phyloP scores from a whole-genome alignment of 1,140 invertebrate genomes.

The Drosophila nigromelanica region DNA sequence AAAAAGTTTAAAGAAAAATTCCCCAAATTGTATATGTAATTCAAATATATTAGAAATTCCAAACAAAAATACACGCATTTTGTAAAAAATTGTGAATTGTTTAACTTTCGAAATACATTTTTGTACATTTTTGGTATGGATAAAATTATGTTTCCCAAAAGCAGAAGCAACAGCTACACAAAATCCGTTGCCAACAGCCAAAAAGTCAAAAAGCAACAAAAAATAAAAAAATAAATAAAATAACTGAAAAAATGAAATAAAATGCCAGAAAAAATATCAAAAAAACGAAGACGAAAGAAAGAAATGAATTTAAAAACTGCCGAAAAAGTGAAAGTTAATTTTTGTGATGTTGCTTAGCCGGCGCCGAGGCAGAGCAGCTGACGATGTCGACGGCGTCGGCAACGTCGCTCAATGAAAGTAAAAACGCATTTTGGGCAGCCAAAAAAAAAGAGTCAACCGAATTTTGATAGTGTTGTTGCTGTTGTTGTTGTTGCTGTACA shows the following conservation, averaged over 20 bases:
- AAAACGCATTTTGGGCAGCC: slow-evolving; percentile 76
- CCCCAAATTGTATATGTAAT: neutral
- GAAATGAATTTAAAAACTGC: slow-evolving; percentile 83
- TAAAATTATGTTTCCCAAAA: slow-evolving; percentile 48
- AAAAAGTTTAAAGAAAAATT: too few relatives aligned
- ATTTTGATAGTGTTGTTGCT: slow-evolving; percentile 41
- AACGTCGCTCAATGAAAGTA: slow-evolving; percentile 74
- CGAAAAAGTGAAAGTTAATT: slow-evolving; percentile 84
- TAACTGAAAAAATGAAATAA: slow-evolving; percentile 44
- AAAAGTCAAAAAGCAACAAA: slow-evolving; percentile 37
- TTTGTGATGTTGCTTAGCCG: slow-evolving; percentile 77
- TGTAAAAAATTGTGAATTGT: neutral
- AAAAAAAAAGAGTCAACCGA: slow-evolving; percentile 40
- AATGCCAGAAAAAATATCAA: slow-evolving; percentile 45
- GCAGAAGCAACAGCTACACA: slow-evolving; percentile 12
- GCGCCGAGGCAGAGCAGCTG: slow-evolving; percentile 33
- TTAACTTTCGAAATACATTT: slow-evolving; percentile 59
- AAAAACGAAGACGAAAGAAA: slow-evolving; percentile 57
- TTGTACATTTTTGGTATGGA: slow-evolving; percentile 46
- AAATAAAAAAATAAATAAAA: slow-evolving; percentile 18
- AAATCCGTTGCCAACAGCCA: slow-evolving; percentile 37
- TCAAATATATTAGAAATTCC: neutral
- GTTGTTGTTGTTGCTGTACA: slow-evolving; percentile 36
- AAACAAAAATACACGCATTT: neutral
- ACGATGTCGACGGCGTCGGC: slow-evolving; percentile 16